Evolutionary conservation across 2,113 vertebrate genomes (phyloP), one percentile per base, ranked within the genome.

Genomic region (Lanius collurio): DNA sequence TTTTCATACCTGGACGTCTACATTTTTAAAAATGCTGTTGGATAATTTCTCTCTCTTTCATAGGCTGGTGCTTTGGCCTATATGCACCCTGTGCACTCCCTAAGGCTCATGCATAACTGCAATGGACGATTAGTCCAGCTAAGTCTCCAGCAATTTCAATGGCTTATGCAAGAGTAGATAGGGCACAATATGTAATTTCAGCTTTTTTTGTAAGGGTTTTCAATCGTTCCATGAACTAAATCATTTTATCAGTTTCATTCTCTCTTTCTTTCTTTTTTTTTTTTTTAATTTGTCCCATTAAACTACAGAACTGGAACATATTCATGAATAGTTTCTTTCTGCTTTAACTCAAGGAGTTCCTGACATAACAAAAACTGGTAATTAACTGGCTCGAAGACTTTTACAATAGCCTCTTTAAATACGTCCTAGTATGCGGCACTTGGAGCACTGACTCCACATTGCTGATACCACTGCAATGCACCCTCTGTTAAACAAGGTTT

Each of bases 341-440:
- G 97, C 97, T 97, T 97, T 97, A 97, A 97, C 97, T 97, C 86
- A 90, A 97, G 96, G 97, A 98, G 97, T 94, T 98, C 97, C 98
- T 98, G 97, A 98, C 97, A 98, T 98, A 98, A 98, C 97, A 98
- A 98, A 98, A 98, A 96, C 97, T 97, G 94, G 97, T 98, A 98
- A 98, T 98, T 98, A 98, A 98, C 97, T 97, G 96, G 89, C 97
- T 98, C 12, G 10, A 95, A 98, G 96, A 97, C 89, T 96, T 98
- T 97, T 98, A 98, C 97, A 98, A 98, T 97, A 97, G 97, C 88
- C 88, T 97, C 92, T 98, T 98, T 97, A 98, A 98, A 97, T 95
- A 97, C 97, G 94, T 97, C 90, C 95, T 97, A 94, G 37, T 52
- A 88, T 60, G 84, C n/a, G 0, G 95, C 89, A 79, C 94, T 91